phyloP scores from a whole-genome alignment of 2,888 invertebrate genomes.

The Rhorus exstirpatorius region DNA sequence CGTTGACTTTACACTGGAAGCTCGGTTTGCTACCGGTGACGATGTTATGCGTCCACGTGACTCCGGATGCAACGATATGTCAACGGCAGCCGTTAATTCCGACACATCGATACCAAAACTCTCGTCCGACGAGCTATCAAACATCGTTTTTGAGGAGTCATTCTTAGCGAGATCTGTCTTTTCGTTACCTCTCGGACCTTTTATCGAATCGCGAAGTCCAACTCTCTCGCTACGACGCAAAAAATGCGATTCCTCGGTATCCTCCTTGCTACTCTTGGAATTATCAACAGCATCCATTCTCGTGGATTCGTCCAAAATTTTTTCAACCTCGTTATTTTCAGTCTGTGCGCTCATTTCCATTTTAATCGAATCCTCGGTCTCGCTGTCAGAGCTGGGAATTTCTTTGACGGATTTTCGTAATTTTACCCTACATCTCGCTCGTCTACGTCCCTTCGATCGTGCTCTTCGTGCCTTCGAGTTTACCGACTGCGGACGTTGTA shows the following conservation, averaged over 20 bases:
- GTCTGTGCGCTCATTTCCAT: conserved; percentile 59
- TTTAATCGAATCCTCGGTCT: conserved; percentile 76
- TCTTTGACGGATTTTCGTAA: conserved; percentile 67
- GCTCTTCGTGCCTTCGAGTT: conserved; percentile 42
- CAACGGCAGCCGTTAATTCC: conserved; percentile 79
- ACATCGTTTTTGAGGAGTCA: conserved; percentile 77
- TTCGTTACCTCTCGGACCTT: conserved; percentile 76
- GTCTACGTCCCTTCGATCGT: neutral
- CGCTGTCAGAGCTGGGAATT: conserved; percentile 77
- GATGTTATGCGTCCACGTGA: conserved; percentile 62
- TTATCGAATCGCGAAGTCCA: conserved; percentile 73
- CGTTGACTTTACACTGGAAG: conserved; percentile 13
- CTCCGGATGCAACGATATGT: conserved; percentile 80
- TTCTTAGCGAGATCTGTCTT: conserved; percentile 81
- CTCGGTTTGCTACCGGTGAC: conserved; percentile 42
- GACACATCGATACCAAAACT: conserved; percentile 82
- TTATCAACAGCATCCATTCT: conserved; percentile 31
- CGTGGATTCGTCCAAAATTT: conserved; percentile 38
- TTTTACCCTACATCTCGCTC: conserved; percentile 50
- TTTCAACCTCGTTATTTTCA: conserved; percentile 23
- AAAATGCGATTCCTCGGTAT: conserved; percentile 62
- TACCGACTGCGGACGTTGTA: conserved; percentile 20
- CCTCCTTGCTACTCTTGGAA: conserved; percentile 68
- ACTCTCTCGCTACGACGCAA: conserved; percentile 77
- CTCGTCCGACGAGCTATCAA: conserved; percentile 83